Base-by-base conservation (phyloP, 2,797 vertebrate species). In the Mus spretus region DNA sequence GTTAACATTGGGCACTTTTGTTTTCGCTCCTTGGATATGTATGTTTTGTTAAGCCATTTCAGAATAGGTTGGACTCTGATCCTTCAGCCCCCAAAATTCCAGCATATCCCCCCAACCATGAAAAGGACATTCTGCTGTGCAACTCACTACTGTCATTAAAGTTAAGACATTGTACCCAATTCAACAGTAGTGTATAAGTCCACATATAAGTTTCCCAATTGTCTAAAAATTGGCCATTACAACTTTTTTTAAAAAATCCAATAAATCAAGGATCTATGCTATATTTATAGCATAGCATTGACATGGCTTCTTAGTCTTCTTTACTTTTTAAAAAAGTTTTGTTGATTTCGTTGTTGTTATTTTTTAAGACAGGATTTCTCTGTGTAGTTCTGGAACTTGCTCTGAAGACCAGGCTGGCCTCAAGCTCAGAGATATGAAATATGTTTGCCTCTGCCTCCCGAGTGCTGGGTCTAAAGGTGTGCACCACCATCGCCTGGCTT, bases 31-130 rank as follows among this genome's bases (percentile, higher is more conserved):
- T n/a, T 81, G 53, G 91, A 10, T 94, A 55, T 85, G 14, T 75
- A 22, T 91, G 90, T 80, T 94, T 91, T 80, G 85, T 82, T 87
- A 83, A 96, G 40, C 53, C 78, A 75, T 81, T 96, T 85, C 67
- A 70, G 44, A 89, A 37, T 40, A 83, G 63, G 61, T 92, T 89
- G 55, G 22, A 77, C 28, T 4, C 3, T n/a, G 63, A 47, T 24
- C 14, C 40, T 88, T 89, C 31, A 14, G 74, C 34, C 96, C 44
- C 28, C 63, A 88, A 85, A 92, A 85, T 74, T 40, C 80, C 28
- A 31, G 14, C 55, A 8, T 19, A 4, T 26, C 10, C 82, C 79
- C 82, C 37, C 82, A 22, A 19, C 31, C 44, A 82, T 50, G 44
- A 89, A 90, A 95, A 91, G 70, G 28, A 72, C n/a, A 78, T 79